A percentile compares a stretch with the other conserved stretches of the same genome.
These are phyloP conservation scores for Cuculus canorus DNA, from an alignment of 2,797 vertebrate genomes.

Conservation along the genomic window DNA sequence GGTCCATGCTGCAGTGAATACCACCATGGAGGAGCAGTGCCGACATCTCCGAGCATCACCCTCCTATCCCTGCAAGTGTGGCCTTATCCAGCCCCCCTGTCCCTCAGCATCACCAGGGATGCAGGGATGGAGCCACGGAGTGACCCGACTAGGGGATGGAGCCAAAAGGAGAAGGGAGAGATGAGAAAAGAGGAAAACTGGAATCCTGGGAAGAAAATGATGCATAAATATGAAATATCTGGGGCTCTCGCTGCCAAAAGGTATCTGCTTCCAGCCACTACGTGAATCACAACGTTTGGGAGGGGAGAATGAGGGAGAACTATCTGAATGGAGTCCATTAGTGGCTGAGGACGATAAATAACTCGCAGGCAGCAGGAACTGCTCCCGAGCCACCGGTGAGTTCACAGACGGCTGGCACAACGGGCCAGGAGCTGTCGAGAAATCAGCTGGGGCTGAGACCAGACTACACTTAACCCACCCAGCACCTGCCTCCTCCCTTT, in stretches of 20 bases:
- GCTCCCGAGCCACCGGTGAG: neutral
- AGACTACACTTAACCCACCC: neutral
- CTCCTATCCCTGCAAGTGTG: rapidly evolving
- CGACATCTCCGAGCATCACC: neutral
- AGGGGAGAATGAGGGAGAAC: neutral
- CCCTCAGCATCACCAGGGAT: rapidly evolving
- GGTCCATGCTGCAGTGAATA: neutral
- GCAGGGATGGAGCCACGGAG: rapidly evolving
- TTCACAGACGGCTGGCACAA: neutral
- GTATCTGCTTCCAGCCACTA: neutral
- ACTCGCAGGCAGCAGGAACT: neutral
- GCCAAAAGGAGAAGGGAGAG: neutral
- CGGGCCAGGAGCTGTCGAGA: neutral
- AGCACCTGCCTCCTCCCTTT: neutral
- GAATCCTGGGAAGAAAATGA: neutral
- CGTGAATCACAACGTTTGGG: neutral
- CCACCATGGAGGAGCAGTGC: neutral
- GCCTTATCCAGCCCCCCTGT: rapidly evolving
- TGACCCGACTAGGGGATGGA: neutral
- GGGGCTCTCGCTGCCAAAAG: neutral
- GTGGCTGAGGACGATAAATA: neutral
- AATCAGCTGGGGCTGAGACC: neutral
- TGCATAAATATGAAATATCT: neutral
- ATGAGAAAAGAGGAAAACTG: neutral
- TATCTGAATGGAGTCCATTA: constrained; percentile 20